Evolutionary conservation across 2,888 invertebrate genomes (phyloP).

Genomic region (Mimumesa dahlbomi): DNA sequence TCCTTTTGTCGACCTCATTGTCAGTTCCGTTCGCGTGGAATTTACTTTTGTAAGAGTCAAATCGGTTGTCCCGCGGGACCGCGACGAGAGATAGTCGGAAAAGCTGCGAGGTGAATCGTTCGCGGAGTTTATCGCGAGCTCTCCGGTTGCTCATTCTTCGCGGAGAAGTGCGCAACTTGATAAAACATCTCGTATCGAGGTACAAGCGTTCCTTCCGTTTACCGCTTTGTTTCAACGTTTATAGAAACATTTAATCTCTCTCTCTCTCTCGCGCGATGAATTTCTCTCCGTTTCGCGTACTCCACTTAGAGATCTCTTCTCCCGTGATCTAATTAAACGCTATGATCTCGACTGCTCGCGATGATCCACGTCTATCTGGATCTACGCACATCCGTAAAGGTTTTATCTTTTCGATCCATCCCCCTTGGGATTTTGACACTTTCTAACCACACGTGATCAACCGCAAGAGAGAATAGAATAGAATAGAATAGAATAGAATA

Average conservation of each 20-base stretch:
- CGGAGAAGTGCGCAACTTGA: constrained; percentile 46
- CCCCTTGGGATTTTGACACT: too few relatives aligned
- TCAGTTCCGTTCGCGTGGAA: constrained; percentile 37
- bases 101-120: constrained; percentile 44
- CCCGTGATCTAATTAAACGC: background rate
- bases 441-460: too few relatives aligned
- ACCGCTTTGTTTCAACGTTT: too few relatives aligned
- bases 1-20: constrained; percentile 34
- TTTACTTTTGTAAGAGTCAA: constrained; percentile 61
- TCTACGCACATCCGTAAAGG: too few relatives aligned
- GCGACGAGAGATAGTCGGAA: constrained; percentile 37
- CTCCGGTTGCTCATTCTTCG: constrained; percentile 35
- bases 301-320: background rate
- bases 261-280: too few relatives aligned
- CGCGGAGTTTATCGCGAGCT: constrained; percentile 29
- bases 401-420: too few relatives aligned
- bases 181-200: constrained; percentile 39
- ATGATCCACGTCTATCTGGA: too few relatives aligned
- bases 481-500: too few relatives aligned
- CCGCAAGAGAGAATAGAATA: too few relatives aligned
- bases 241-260: too few relatives aligned
- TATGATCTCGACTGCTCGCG: too few relatives aligned
- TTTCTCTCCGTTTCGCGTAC: too few relatives aligned
- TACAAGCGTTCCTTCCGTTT: constrained; percentile 2
- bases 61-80: constrained; percentile 56